Evolutionary conservation across 2,797 vertebrate species (phyloP), one percentile per base, ranked within the genome.

Genomic region (Poeciliopsis paucimaculata): DNA sequence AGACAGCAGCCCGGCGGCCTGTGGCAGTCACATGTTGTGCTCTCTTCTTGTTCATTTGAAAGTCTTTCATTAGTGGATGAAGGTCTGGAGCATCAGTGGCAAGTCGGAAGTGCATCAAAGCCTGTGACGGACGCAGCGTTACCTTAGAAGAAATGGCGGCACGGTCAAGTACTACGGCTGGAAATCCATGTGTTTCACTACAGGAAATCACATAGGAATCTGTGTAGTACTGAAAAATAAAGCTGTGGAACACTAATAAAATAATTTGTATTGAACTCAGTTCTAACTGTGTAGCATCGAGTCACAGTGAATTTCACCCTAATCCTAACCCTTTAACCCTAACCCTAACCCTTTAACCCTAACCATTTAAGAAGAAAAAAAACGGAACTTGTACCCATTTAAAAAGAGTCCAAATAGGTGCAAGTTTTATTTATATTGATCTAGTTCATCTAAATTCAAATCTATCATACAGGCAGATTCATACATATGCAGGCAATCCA

Each of bases 31-130:
- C 91, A 84, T 90, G 89, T 80, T 86, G 78, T 86, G 82, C 81
- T 90, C 82, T 81, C 88, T 90, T 92, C 90, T 90, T 88, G 79
- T 86, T 88, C 78, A 78, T 83, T 78, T 89, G 45, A 82, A 84
- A 76, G 28, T 72, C 68, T 75, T 73, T 76, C 57, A 73, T 55
- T 77, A 66, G 31, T 51, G 47, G 68, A 71, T 43, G 31, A 26
- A 31, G 41, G 53, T 62, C 76, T 41, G 71, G 11, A 49, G 55
- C 39, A n/a, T 8, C n/a, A 20, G 39, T 31, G 49, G 28, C 36
- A 10, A 62, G 47, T 0, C 53, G 45, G 34, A 46, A 45, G 73
- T 62, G 55, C 55, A 31, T 73, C 23, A 15, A 15, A 60, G 57
- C 28, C 16, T 1, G 1, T 34, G 57, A 81, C n/a, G 23, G 15